Evolutionary conservation across 2,888 invertebrate genomes (phyloP).

Genomic region (Crepidodera aurea): DNA sequence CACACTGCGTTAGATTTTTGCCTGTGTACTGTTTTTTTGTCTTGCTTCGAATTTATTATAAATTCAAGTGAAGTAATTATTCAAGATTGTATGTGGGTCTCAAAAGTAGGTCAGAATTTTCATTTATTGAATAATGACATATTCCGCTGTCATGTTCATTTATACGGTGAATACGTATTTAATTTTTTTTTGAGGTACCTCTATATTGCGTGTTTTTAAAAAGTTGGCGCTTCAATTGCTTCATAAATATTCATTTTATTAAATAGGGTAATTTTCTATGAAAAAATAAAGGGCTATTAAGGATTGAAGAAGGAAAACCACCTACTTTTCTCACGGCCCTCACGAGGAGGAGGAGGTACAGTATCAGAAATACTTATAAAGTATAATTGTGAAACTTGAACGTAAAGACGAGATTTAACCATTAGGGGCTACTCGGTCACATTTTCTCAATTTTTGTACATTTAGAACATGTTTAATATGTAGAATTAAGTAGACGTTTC

Average conservation of each 20-base stretch:
- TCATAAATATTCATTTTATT: constrained; percentile 7
- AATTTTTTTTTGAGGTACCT: not conserved
- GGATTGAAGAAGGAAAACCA: no score
- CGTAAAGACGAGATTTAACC: no score
- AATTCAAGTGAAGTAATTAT: constrained; percentile 4
- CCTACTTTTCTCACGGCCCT: no score
- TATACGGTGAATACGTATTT: not conserved
- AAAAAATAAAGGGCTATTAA: no score
- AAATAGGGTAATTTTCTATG: not conserved
- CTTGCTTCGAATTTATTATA: not conserved
- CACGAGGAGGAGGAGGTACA: no score
- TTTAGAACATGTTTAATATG: no score
- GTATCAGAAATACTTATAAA: no score
- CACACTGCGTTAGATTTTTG: not conserved
- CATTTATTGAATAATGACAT: constrained; percentile 5
- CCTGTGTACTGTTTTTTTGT: not conserved
- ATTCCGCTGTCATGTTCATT: constrained; percentile 1
- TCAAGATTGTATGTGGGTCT: not conserved
- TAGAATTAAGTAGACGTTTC: no score
- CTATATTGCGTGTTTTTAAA: constrained; percentile 7
- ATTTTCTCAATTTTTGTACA: no score
- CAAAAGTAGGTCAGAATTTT: constrained; percentile 1
- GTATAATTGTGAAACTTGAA: no score
- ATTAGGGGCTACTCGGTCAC: no score
- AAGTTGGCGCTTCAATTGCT: not conserved